Base-by-base conservation (phyloP, 2,113 vertebrate species). In the Oncorhynchus mykiss region DNA sequence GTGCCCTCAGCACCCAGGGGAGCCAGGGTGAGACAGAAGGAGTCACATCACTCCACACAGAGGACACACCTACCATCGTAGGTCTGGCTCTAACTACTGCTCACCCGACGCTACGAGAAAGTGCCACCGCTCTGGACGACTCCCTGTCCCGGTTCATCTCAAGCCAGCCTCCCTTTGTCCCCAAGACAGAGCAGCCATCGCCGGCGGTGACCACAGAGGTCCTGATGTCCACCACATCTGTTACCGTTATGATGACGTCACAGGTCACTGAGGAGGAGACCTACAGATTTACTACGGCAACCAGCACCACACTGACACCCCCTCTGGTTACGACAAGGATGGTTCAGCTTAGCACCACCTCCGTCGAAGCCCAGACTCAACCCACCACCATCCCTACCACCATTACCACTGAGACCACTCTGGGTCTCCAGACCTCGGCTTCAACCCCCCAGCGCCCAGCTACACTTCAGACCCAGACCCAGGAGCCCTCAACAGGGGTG, bases 221-320 rank as follows among this genome's bases (percentile, higher is more conserved):
- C 54, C 74, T 80, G 31, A 67, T 74, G 74, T 81, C 85, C 76
- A 78, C 83, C 27, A 60, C 73, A 12, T 22, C 88, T 13, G 77
- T 66, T 60, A 75, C 88, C 48, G 64, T 75, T 1, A 92, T 91
- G 29, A 84, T 89, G 13, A 91, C 86, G 74, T 73, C 82, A 20
- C 81, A 82, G 31, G 27, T 68, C 66, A 89, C 88, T 54, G 91
- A 91, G 62, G 80, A 69, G 4, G 57, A 86, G 34, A 84, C 85
- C 4, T 49, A 65, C 6, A 71, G 57, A 77, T 49, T 81, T 18
- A 59, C 75, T 57, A 74, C 84, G 72, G 70, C 59, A 20, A 34
- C 70, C 31, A 51, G 22, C 70, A 60, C 76, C 66, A 69, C n/a
- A 24, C 73, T 75, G 12, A 66, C 67, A 9, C 48, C 70, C 66